Conservation (phyloP, 53 echinoderm and acorn worm genomes). For the Arbacia lixula region DNA sequence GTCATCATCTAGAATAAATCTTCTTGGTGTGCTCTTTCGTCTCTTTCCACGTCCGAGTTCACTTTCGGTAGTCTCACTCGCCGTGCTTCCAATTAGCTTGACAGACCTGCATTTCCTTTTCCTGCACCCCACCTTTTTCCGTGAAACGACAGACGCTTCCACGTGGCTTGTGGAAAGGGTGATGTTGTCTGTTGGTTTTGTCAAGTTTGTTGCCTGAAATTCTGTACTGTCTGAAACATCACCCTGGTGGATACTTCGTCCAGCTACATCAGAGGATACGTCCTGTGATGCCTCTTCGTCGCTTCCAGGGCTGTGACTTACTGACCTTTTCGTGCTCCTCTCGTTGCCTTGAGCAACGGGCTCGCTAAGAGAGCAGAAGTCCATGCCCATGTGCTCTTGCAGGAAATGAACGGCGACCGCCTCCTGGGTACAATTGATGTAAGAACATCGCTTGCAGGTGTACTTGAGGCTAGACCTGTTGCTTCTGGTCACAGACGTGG, state of each 20-base stretch:
- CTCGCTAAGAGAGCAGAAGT: conserved; percentile 45
- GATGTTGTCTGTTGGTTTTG: not conserved
- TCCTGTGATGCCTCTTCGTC: not conserved
- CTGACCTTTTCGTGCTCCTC: too few species aligned
- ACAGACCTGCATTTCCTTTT: not conserved
- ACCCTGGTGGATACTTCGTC: not conserved
- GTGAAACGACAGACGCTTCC: not conserved
- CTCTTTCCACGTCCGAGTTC: conserved; percentile 33
- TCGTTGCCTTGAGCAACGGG: not conserved
- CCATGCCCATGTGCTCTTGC: conserved; percentile 75
- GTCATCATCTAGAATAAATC: not conserved
- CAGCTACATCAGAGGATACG: too few species aligned
- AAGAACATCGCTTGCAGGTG: conserved; percentile 81
- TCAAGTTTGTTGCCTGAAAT: not conserved
- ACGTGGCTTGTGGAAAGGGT: too few species aligned
- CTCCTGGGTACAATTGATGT: conserved; percentile 66
- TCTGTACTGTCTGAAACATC: not conserved
- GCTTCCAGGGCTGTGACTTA: too few species aligned
- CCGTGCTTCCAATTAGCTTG: not conserved
- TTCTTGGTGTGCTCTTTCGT: conserved; percentile 21
- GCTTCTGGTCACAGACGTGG: too few species aligned
- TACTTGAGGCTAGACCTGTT: conserved; percentile 68
- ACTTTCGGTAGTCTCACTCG: not conserved
- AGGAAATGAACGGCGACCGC: conserved; percentile 91
- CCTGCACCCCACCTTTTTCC: not conserved